Evolutionary conservation across 2,797 vertebrate genomes (phyloP).

Genomic region (Danio aesculapii): DNA sequence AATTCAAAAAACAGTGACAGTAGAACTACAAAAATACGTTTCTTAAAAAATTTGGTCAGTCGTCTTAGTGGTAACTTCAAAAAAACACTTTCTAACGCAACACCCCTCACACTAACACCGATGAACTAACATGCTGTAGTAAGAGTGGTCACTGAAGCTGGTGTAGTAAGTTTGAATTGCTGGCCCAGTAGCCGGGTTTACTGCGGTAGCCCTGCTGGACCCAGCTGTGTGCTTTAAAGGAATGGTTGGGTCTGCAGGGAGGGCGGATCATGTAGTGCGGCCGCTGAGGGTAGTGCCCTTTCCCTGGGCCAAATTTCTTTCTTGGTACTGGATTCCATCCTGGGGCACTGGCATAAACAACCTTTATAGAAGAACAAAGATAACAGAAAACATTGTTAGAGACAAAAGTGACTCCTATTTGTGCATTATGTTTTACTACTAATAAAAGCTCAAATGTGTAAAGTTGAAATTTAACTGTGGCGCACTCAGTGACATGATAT

Average conservation of each 20-base stretch:
- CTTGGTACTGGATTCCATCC: slow-evolving; percentile 67
- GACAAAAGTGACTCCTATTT: neutral
- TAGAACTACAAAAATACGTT: slow-evolving; percentile 65
- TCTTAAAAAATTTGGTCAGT: slow-evolving; percentile 64
- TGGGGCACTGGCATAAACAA: slow-evolving; percentile 69
- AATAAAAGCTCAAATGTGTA: no score
- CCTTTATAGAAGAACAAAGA: slow-evolving; percentile 51
- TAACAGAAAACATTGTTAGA: neutral
- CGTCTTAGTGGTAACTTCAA: slow-evolving; percentile 63
- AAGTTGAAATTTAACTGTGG: no score
- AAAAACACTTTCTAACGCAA: slow-evolving; percentile 47
- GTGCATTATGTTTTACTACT: neutral
- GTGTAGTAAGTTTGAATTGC: slow-evolving; percentile 58
- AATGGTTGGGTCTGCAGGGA: slow-evolving; percentile 57
- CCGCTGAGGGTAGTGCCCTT: slow-evolving; percentile 52
- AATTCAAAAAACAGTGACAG: slow-evolving; percentile 55
- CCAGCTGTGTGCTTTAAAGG: slow-evolving; percentile 67
- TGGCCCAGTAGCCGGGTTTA: slow-evolving; percentile 67
- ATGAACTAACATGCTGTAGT: slow-evolving; percentile 53
- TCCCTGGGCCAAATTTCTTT: slow-evolving; percentile 60
- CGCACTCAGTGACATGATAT: no score
- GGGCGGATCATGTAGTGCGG: slow-evolving; percentile 66
- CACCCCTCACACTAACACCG: slow-evolving; percentile 55
- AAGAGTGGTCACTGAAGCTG: slow-evolving; percentile 62
- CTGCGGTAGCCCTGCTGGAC: slow-evolving; percentile 61